phyloP scores from a whole-genome alignment of 1,140 invertebrate species.

The Cecropterus lyciades region DNA sequence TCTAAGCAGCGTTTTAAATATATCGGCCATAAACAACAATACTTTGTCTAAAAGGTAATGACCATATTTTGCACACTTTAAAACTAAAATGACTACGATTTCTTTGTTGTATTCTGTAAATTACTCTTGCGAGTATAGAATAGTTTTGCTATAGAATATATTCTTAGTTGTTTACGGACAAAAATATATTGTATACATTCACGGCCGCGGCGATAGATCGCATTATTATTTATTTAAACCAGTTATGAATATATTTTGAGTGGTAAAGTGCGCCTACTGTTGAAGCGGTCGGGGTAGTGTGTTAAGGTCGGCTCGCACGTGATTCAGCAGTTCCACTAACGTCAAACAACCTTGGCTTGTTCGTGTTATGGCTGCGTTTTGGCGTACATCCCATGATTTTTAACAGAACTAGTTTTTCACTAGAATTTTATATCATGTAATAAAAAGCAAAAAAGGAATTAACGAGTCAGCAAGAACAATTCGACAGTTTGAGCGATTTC shows the following conservation, averaged over 20 bases:
- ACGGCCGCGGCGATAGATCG: slow-evolving; percentile 6
- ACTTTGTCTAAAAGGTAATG: slow-evolving; percentile 9
- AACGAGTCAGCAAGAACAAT: neutral
- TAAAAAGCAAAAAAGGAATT: neutral
- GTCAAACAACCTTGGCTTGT: slow-evolving; percentile 60
- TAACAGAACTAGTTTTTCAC: neutral
- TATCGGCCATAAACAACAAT: slow-evolving; percentile 13
- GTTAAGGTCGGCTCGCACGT: slow-evolving; percentile 65
- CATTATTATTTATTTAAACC: slow-evolving; percentile 8
- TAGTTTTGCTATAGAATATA: neutral
- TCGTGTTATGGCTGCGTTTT: slow-evolving; percentile 33
- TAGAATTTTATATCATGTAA: neutral
- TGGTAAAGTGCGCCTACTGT: slow-evolving; percentile 27
- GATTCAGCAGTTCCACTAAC: slow-evolving; percentile 57
- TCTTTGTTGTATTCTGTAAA: neutral
- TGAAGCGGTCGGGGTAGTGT: slow-evolving; percentile 39
- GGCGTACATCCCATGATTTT: slow-evolving; percentile 6
- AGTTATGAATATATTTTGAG: slow-evolving; percentile 11
- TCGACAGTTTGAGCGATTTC: too few relatives aligned
- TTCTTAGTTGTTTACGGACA: slow-evolving; percentile 1
- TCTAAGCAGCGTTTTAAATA: slow-evolving; percentile 10
- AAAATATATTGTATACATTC: slow-evolving; percentile 18
- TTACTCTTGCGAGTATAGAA: neutral
- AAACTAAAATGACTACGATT: slow-evolving; percentile 4
- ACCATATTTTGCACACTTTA: slow-evolving; percentile 1